Conservation (phyloP, 2,888 invertebrate species). For the Lithophane ornitopus region DNA sequence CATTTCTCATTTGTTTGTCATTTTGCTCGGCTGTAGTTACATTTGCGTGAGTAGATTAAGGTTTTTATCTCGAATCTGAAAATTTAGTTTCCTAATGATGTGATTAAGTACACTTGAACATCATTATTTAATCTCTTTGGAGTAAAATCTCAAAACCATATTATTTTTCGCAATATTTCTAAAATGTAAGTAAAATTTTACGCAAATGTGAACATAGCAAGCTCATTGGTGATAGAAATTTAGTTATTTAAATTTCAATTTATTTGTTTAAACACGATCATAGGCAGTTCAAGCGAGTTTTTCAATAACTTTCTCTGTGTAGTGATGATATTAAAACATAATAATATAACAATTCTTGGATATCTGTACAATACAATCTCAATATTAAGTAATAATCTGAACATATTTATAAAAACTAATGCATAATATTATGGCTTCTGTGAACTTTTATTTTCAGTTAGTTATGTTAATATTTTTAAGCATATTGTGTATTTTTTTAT, state of each 20-base stretch:
- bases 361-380: conserved; percentile 18
- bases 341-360: conserved; percentile 3
- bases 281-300: conserved; percentile 14
- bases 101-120: conserved; percentile 3
- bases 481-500: conserved; percentile 1
- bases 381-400: conserved; percentile 4
- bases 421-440: conserved; percentile 31
- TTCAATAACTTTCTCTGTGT: conserved; percentile 16
- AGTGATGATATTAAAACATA: conserved; percentile 32
- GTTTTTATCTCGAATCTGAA: conserved; percentile 8
- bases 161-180: background rate
- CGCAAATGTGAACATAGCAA: conserved; percentile 40
- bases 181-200: background rate
- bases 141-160: background rate
- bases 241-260: conserved; percentile 29
- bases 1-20: conserved; percentile 42
- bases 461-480: conserved; percentile 19
- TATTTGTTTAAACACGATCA: conserved; percentile 4
- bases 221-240: conserved; percentile 19
- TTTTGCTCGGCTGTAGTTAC: conserved; percentile 44
- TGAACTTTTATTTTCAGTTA: conserved; percentile 3
- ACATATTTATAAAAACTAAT: conserved; percentile 11
- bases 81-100: background rate
- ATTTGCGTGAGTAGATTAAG: conserved; percentile 26
- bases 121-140: background rate